Evolutionary conservation across 2,888 invertebrate species (phyloP), one percentile per base, ranked within the genome.

Genomic region (Netelia inedita): DNA sequence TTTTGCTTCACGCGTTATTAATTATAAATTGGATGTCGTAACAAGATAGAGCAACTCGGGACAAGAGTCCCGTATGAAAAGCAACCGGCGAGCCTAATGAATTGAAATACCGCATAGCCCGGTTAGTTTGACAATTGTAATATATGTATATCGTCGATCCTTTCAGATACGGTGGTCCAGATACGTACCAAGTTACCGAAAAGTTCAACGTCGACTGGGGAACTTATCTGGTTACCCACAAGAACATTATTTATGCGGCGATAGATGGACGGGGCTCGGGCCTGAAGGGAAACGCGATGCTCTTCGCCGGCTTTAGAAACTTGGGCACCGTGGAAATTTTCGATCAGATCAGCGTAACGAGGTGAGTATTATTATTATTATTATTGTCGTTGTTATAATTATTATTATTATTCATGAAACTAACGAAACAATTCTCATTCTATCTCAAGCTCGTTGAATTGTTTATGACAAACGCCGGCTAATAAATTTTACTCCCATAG

Each of bases 241-340:
- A 96, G 93, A 97, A 97, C 88, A 96, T 98, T 87, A 97, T 98
- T 82, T 97, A 98, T 88, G 98, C 97, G 0, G 96, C 96, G 87
- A 98, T 99, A 84, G 99, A 99, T 94, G 98, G 97, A 0, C 95
- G 99, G 78, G 99, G 99, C 8, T 97, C 98, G 0, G 98, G 98
- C 0, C 95, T 97, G 71, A 96, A 97, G 88, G 99, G 99, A 35
- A 97, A 98, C 88, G 95, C 95, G 72, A 96, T 97, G 91, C 94
- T 98, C 91, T 98, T 98, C 92, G 95, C 98, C 5, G 94, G 98
- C 59, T 98, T 99, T 93, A 95, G 97, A 78, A 95, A 95, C 66
- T 95, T 99, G 53, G 99, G 99, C 43, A 97, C 98, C 0, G 96
- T 97, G 0, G 99, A 99, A 94, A 96, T 99, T 71, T 95, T 96